These are phyloP conservation scores for Cyphomyrmex costatus DNA, from an alignment of 1,140 invertebrate genomes.

Conservation along the genomic window DNA sequence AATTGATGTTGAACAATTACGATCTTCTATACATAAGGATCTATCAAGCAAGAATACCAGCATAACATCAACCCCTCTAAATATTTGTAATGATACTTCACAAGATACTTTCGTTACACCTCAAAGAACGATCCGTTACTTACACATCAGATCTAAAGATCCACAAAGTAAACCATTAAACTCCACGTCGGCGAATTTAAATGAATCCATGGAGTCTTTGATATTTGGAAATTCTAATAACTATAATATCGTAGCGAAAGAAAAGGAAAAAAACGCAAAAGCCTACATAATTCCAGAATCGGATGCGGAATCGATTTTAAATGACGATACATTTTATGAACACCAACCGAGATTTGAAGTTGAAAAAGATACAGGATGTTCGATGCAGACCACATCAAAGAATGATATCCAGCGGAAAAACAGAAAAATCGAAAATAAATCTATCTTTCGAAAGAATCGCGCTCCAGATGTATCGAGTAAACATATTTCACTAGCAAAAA, in stretches of 20 bases:
- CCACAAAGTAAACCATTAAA: background rate
- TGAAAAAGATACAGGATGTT: background rate
- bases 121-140: background rate
- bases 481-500: background rate
- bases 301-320: background rate
- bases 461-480: background rate
- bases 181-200: background rate
- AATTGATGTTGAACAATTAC: background rate
- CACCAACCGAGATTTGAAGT: background rate
- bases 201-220: background rate
- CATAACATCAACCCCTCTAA: background rate
- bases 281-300: constrained; percentile 13
- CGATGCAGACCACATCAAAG: background rate
- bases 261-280: background rate
- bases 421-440: background rate
- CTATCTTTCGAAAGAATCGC: background rate
- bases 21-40: background rate
- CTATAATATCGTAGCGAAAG: background rate
- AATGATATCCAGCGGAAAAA: background rate
- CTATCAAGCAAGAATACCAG: background rate
- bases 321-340: background rate
- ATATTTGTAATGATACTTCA: background rate
- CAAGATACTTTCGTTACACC: background rate
- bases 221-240: background rate
- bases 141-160: background rate